Base-by-base conservation (phyloP, 2,113 vertebrate species). In the Globicephala melas region DNA sequence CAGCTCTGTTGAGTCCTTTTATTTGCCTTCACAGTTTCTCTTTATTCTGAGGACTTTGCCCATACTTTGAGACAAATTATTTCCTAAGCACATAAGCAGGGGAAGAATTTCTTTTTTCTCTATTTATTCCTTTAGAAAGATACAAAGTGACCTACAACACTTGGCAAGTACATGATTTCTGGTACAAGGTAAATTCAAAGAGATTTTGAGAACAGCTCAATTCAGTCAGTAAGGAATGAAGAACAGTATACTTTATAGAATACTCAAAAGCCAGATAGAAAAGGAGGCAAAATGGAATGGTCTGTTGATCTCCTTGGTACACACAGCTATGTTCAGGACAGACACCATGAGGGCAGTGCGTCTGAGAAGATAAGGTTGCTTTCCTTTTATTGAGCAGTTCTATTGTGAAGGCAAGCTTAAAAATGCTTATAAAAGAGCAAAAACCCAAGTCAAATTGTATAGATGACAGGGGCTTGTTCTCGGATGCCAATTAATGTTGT, bases 401-500 rank as follows among this genome's bases (percentile, higher is more conserved):
- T 84, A 67, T 89, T 95, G 83, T 97, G 74, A 71, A 98, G 77
- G 41, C 4, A 96, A 95, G 33, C 68, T 60, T 28, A 95, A 50
- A 17, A 44, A 25, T 26, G 73, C 25, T 65, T 92, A 84, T 87
- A 71, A 76, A 97, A 74, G 36, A 98, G 95, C 96, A 82, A 67
- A 97, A 97, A 96, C 74, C 15, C 70, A 77, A 98, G 95, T 96
- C 95, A 93, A 83, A 93, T 81, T 68, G 47, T 95, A 73, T 76
- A 97, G 82, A 83, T 74, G 96, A 94, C 95, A 98, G 97, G 79
- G 87, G 79, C 91, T 95, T 98, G 36, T 97, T 98, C 76, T 63
- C 95, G 80, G 88, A 94, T 98, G 97, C 98, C 98, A 98, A 99
- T 98, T 98, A 99, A 97, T 95, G 87, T 97, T 97, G 98, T 98